phyloP scores from a whole-genome alignment of 2,888 invertebrate species.

The Cremastinae sp. region DNA sequence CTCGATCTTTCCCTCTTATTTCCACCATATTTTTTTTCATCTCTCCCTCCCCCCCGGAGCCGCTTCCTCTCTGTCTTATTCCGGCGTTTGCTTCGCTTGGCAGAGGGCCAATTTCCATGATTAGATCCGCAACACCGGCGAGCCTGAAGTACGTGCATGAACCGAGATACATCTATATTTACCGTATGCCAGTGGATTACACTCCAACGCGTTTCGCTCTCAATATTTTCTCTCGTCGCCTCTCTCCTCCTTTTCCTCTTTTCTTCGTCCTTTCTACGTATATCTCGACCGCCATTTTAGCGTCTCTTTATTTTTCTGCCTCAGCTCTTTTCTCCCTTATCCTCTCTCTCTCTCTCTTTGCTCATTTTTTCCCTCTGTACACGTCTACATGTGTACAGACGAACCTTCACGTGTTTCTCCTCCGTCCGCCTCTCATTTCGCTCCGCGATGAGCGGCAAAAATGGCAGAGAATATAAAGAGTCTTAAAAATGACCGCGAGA shows the following conservation, averaged over 20 bases:
- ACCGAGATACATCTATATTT: slow-evolving; percentile 6
- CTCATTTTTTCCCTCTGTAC: slow-evolving; percentile 35
- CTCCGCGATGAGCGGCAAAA: not conserved
- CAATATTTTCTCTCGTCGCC: slow-evolving; percentile 58
- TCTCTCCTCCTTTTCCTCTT: slow-evolving; percentile 19
- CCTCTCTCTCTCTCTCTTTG: slow-evolving; percentile 37
- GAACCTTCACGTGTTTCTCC: slow-evolving; percentile 1
- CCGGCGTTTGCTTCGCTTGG: slow-evolving; percentile 61
- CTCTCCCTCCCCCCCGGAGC: slow-evolving; percentile 41
- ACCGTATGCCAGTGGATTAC: slow-evolving; percentile 34
- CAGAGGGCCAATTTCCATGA: slow-evolving; percentile 70
- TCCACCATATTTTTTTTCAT: slow-evolving; percentile 45
- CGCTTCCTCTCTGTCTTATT: slow-evolving; percentile 42
- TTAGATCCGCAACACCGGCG: slow-evolving; percentile 69
- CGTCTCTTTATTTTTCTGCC: slow-evolving; percentile 47
- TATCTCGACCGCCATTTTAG: slow-evolving; percentile 43
- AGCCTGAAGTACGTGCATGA: slow-evolving; percentile 12
- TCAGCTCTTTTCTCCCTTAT: slow-evolving; percentile 47
- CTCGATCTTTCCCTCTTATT: slow-evolving; percentile 54
- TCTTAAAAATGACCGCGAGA: slow-evolving; percentile 16
- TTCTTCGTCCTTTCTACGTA: slow-evolving; percentile 10
- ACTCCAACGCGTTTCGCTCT: slow-evolving; percentile 53
- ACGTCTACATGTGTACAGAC: slow-evolving; percentile 49
- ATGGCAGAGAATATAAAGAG: slow-evolving; percentile 6
- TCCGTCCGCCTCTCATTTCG: slow-evolving; percentile 16